Percentiles rank a stretch among this genome's conserved stretches.
Conservation (phyloP, 2,888 invertebrate genomes). For the Cosmia pyralina region DNA sequence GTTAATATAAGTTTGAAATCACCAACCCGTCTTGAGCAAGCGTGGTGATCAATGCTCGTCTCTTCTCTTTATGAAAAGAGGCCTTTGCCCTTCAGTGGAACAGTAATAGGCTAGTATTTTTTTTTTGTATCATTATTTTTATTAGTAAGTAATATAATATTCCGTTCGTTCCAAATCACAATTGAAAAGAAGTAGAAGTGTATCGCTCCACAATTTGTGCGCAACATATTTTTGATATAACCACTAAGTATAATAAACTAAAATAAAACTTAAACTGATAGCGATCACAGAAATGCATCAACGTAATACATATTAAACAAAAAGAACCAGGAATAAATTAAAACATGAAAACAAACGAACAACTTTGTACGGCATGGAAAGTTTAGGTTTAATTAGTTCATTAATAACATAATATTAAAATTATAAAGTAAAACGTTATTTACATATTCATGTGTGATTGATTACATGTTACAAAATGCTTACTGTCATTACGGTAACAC, state of each 20-base stretch:
- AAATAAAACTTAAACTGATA: slow-evolving; percentile 81
- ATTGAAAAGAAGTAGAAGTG: slow-evolving; percentile 50
- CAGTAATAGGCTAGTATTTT: too few species aligned
- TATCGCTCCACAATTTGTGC: slow-evolving; percentile 77
- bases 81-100: too few species aligned
- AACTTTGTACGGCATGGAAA: slow-evolving; percentile 77
- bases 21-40: too few species aligned
- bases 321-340: slow-evolving; percentile 76
- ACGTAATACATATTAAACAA: slow-evolving; percentile 77
- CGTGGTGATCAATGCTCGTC: too few species aligned
- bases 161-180: slow-evolving; percentile 53
- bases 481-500: slow-evolving; percentile 85
- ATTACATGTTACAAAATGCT: slow-evolving; percentile 82
- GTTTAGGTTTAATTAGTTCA: slow-evolving; percentile 50
- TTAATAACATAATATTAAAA: slow-evolving; percentile 32
- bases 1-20: too few species aligned
- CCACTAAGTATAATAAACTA: slow-evolving; percentile 70
- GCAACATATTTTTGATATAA: slow-evolving; percentile 69
- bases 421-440: slow-evolving; percentile 70
- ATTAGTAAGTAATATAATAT: slow-evolving; percentile 52
- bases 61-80: too few species aligned
- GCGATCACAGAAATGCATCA: slow-evolving; percentile 88
- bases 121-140: background rate
- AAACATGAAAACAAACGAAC: slow-evolving; percentile 66
- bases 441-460: slow-evolving; percentile 74